Conservation (phyloP, 2,113 vertebrate species). For the Phylloscopus trochilus region DNA sequence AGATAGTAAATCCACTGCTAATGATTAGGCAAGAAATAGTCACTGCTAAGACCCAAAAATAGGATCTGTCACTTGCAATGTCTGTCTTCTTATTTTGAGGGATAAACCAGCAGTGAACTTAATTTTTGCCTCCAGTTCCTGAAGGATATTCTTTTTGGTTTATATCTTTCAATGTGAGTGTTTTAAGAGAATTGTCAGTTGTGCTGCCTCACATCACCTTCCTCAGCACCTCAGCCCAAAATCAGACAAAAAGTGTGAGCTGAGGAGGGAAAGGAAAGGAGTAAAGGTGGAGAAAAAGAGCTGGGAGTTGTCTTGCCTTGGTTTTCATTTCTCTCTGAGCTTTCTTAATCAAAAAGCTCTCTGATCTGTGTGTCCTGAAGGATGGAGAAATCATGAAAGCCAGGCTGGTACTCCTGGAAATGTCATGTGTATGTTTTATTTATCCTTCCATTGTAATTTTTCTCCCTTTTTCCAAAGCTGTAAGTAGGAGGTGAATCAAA, state of each 20-base stretch:
- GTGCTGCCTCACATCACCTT: neutral
- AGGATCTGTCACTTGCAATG: neutral
- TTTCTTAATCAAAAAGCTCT: neutral
- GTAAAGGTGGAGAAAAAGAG: neutral
- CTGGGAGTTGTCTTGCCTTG: neutral
- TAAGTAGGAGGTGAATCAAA: neutral
- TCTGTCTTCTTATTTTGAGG: neutral
- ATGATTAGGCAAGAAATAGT: constrained; percentile 25
- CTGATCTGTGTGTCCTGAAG: neutral
- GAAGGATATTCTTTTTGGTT: neutral
- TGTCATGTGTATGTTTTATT: neutral
- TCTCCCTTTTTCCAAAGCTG: neutral
- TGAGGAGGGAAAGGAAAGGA: neutral
- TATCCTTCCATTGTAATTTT: neutral
- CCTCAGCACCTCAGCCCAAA: neutral
- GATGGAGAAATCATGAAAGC: neutral
- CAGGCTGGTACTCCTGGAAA: neutral
- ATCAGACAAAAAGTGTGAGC: neutral
- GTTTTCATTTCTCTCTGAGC: neutral
- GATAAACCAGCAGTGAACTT: neutral
- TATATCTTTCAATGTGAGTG: neutral
- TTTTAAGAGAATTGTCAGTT: neutral
- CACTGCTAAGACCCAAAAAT: neutral
- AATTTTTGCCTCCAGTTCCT: neutral
- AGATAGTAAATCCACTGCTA: constrained; percentile 26